Percentiles rank a stretch among this genome's conserved stretches.
phyloP scores from a whole-genome alignment of 1,140 invertebrate genomes.

The Drosophila orena region DNA sequence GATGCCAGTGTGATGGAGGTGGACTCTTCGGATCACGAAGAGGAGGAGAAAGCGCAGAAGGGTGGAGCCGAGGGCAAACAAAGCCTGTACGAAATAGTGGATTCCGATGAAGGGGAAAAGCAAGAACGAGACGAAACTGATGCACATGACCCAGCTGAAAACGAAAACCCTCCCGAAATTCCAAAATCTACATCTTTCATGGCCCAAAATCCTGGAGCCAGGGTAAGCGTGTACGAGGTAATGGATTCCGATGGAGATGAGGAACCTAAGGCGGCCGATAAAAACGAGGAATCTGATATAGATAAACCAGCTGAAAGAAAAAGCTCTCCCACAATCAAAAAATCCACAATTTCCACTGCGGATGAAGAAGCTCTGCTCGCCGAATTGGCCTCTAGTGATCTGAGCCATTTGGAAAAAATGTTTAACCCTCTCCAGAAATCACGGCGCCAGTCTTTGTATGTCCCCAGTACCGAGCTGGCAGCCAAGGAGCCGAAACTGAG shows the following conservation, averaged over 20 bases:
- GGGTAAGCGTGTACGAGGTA: not conserved
- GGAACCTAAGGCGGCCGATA: not conserved
- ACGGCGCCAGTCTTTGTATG: conserved; percentile 59
- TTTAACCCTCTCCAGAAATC: conserved; percentile 74
- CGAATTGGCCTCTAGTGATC: conserved; percentile 47
- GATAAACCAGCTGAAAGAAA: not conserved
- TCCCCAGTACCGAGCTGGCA: conserved; percentile 12
- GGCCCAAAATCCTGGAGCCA: too few relatives aligned
- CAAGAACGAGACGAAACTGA: not conserved
- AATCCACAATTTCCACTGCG: conserved; percentile 21
- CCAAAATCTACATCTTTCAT: too few relatives aligned
- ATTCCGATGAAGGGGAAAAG: conserved; percentile 17
- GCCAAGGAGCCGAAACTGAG: conserved; percentile 52
- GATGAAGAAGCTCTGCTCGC: conserved; percentile 50
- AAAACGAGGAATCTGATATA: not conserved
- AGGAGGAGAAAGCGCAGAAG: not conserved
- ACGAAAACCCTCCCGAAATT: too few relatives aligned
- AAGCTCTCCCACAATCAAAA: not conserved
- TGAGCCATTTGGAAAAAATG: conserved; percentile 58
- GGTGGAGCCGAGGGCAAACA: not conserved
- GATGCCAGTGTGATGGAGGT: conserved; percentile 26
- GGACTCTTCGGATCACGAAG: conserved; percentile 23
- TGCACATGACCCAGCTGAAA: too few relatives aligned
- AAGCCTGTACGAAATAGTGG: conserved; percentile 19
- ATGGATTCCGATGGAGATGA: not conserved